Evolutionary conservation across 2,113 vertebrate species (phyloP).

Genomic region (Lasiurus borealis): DNA sequence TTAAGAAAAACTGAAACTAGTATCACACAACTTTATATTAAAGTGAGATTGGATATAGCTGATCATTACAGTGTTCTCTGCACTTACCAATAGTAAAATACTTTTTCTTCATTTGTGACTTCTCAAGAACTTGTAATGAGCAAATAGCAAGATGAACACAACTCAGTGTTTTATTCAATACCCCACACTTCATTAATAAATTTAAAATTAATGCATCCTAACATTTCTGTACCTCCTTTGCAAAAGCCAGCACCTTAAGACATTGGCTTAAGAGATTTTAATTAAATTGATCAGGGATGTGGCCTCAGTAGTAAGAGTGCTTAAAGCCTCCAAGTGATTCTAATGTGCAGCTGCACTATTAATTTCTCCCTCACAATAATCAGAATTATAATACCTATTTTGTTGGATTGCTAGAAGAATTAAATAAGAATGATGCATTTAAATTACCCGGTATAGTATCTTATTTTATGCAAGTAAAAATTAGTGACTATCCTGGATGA

Average conservation of each 20-base stretch:
- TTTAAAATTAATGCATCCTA: neutral
- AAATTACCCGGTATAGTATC: neutral
- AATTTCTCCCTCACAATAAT: neutral
- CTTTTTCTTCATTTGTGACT: neutral
- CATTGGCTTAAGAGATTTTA: neutral
- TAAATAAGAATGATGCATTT: neutral
- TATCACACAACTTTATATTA: neutral
- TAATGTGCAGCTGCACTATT: neutral
- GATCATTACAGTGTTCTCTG: neutral
- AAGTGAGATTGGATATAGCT: neutral
- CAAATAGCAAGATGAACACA: neutral
- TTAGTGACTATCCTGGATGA: neutral
- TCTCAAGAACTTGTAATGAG: neutral
- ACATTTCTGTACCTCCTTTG: neutral
- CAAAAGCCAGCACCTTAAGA: neutral
- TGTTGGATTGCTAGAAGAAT: neutral
- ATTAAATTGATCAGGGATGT: neutral
- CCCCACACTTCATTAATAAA: neutral
- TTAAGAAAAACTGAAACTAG: neutral
- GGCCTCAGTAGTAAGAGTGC: neutral
- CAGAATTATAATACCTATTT: neutral
- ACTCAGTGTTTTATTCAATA: neutral
- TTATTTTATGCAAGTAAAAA: slow-evolving; percentile 16
- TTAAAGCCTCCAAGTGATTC: neutral
- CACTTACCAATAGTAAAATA: neutral